Evolutionary conservation across 2,797 vertebrate genomes (phyloP).

Genomic region (Sebastes glaucus): DNA sequence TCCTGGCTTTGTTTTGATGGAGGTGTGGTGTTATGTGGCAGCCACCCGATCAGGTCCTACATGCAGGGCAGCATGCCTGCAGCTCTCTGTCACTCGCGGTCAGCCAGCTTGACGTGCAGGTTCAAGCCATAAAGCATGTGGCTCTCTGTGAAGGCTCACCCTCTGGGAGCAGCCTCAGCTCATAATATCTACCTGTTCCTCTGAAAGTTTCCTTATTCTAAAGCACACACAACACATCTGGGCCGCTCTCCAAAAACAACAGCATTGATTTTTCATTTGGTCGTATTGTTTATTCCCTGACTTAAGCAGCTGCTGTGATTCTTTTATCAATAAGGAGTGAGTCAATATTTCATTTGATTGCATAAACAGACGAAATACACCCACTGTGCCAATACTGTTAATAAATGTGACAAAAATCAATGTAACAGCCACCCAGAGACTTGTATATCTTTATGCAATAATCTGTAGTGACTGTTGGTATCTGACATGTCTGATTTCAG

Average conservation of each 20-base stretch:
- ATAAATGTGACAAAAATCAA: constrained; percentile 14
- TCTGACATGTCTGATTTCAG: constrained; percentile 70
- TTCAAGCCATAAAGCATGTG: not conserved
- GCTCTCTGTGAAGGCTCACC: not conserved
- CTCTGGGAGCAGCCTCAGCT: not conserved
- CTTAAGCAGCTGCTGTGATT: constrained; percentile 1
- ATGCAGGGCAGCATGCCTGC: constrained; percentile 75
- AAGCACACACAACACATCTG: not conserved
- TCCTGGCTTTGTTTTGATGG: constrained; percentile 30
- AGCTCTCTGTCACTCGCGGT: constrained; percentile 16
- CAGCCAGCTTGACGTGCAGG: constrained; percentile 11
- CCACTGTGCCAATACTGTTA: not conserved
- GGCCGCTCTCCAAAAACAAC: constrained; percentile 17
- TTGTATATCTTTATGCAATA: not conserved
- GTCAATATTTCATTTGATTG: constrained; percentile 28
- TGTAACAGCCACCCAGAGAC: not conserved
- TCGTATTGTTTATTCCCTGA: constrained; percentile 11
- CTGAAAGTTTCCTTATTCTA: not conserved
- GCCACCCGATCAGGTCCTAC: constrained; percentile 68
- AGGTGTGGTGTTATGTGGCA: constrained; percentile 52
- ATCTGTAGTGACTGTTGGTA: not conserved
- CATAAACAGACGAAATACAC: not conserved
- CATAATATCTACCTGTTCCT: not conserved
- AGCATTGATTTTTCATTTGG: constrained; percentile 33
- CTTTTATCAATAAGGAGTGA: not conserved